Evolutionary conservation across 2,113 vertebrate species (phyloP).

Genomic region (Acinonyx jubatus): DNA sequence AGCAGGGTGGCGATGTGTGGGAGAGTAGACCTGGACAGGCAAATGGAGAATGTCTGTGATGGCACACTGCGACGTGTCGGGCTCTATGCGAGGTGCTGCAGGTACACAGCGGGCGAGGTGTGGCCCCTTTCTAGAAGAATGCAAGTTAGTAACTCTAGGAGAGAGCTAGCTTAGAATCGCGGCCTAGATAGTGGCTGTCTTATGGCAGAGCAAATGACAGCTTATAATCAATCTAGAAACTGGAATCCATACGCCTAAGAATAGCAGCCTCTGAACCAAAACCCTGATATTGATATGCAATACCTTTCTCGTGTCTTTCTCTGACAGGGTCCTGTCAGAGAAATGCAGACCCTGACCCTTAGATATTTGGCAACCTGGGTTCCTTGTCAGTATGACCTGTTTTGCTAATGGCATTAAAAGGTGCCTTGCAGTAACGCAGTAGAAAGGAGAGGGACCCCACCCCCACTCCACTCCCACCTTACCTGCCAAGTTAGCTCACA

Average conservation of each 20-base stretch:
- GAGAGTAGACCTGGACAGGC: not conserved
- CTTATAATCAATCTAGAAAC: not conserved
- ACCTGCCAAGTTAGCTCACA: not conserved
- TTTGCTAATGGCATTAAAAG: not conserved
- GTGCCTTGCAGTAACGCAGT: fast-evolving
- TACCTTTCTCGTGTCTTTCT: not conserved
- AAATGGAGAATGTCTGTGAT: not conserved
- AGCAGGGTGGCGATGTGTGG: not conserved
- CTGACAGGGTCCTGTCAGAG: not conserved
- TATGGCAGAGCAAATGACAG: not conserved
- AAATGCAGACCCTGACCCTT: not conserved
- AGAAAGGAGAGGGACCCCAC: not conserved
- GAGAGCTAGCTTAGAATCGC: not conserved
- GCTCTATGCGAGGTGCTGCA: too few relatives aligned
- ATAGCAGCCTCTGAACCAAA: not conserved
- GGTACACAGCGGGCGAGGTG: not conserved
- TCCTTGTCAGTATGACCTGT: not conserved
- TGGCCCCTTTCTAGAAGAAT: not conserved
- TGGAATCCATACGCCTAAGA: not conserved
- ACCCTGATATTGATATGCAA: not conserved
- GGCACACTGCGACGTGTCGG: too few relatives aligned
- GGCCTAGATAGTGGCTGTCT: not conserved
- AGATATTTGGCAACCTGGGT: not conserved
- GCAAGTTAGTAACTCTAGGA: not conserved
- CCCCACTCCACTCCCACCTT: fast-evolving